These are phyloP conservation scores for Tauraco hartlaubi DNA, from an alignment of 2,797 vertebrate species.

Conservation along the genomic window DNA sequence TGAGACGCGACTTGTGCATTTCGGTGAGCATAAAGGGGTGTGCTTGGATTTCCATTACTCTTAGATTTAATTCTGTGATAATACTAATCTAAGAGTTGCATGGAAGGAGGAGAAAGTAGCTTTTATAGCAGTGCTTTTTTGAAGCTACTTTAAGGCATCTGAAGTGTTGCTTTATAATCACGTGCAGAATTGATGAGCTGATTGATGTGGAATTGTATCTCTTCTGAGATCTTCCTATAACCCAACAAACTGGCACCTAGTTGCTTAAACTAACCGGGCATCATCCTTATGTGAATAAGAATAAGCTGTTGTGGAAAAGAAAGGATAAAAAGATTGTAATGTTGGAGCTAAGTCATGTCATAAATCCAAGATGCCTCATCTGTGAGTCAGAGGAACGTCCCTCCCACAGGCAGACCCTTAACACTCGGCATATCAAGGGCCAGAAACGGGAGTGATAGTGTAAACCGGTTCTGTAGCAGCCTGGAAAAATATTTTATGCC, in stretches of 20 bases:
- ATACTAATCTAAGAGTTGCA: background rate
- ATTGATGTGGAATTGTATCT: background rate
- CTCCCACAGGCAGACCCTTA: background rate
- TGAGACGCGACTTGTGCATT: rapidly evolving
- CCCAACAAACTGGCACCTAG: background rate
- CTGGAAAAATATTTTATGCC: background rate
- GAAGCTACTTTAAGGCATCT: background rate
- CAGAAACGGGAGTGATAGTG: background rate
- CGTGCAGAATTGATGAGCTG: background rate
- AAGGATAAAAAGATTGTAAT: background rate
- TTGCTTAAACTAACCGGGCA: background rate
- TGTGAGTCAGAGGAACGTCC: background rate
- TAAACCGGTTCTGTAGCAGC: background rate
- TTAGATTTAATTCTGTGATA: background rate
- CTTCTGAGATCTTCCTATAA: background rate
- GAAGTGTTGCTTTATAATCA: background rate
- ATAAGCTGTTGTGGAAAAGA: background rate
- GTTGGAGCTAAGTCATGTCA: background rate
- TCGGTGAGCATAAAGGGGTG: background rate
- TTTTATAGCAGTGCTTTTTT: background rate
- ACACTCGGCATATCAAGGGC: too few relatives aligned
- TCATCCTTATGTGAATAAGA: background rate
- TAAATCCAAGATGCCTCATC: background rate
- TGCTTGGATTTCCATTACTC: background rate
- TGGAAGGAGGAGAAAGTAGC: background rate